Evolutionary conservation across 2,888 invertebrate genomes (phyloP), one percentile per base, ranked within the genome.

Genomic region (Chloromyia formosa): DNA sequence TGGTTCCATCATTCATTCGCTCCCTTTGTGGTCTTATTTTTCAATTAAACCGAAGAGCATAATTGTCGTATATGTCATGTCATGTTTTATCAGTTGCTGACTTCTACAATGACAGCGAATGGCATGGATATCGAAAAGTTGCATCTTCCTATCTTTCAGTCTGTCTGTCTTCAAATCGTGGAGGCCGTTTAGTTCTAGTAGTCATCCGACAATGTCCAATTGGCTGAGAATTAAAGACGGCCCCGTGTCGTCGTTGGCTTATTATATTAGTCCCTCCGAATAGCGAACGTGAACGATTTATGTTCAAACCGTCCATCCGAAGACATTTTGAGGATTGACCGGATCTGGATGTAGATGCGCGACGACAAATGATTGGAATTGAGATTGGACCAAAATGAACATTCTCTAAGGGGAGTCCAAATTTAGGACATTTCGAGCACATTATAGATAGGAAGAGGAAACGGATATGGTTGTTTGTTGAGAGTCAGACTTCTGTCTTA

Each of bases 31-130:
- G 66, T 75, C 68, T 72, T 60, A 56, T 72, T 76, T 76, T 76
- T 76, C 76, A 76, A 76, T 76, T 76, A 76, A 76, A 74, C 71
- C 72, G 72, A 76, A 74, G 76, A 75, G 76, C 66, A 76, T 74
- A 74, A 76, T 76, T 74, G 71, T 76, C 76, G 74, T 76, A 71
- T 76, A 76, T 71, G 76, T 76, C 76, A 76, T 76, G 76, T 76
- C 76, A 76, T 73, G 74, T 71, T 71, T 56, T 66, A 71, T 76
- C 76, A 74, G 64, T 12, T 35, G 53, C 74, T 58, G 74, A 72
- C 74, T 75, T 74, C 40, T 66, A 54, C 49, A 61, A 56, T 74
- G 73, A 75, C 73, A 73, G 73, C 62, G 54, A 66, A 69, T 42
- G 74, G 69, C 74, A 66, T 54, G 16, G 74, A 74, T 66, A 60